Conservation (phyloP, 2,113 vertebrate genomes). For the Panthera uncia region DNA sequence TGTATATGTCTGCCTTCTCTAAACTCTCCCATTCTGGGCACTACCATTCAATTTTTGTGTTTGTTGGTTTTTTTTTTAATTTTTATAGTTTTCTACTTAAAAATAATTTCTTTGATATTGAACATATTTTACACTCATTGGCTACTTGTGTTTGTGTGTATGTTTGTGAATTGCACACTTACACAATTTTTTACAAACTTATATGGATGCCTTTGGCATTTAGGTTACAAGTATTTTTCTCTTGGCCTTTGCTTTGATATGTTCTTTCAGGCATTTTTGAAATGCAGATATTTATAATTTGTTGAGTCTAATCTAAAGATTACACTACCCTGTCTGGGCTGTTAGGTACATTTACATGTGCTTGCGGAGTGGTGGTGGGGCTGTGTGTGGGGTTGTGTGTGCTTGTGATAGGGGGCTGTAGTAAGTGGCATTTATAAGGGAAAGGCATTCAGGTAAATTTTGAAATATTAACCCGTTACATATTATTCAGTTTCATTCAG, state of each 20-base stretch:
- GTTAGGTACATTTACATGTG: rapidly evolving
- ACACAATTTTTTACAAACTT: background rate
- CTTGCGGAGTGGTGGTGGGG: background rate
- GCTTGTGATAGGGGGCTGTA: background rate
- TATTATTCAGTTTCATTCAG: background rate
- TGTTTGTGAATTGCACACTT: background rate
- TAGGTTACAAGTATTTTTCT: background rate
- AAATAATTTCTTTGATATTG: background rate
- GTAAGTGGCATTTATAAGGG: background rate
- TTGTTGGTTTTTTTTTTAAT: background rate
- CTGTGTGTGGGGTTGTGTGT: background rate
- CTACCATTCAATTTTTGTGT: background rate
- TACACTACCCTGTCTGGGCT: background rate
- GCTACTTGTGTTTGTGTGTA: background rate
- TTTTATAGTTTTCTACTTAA: background rate
- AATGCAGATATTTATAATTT: background rate
- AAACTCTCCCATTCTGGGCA: background rate
- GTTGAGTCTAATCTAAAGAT: background rate
- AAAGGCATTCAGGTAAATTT: background rate
- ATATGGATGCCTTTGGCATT: background rate
- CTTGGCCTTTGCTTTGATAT: background rate
- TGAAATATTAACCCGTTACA: background rate
- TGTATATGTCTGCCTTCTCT: background rate
- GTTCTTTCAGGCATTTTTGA: background rate
- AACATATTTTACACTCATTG: background rate